Evolutionary conservation across 2,888 invertebrate species (phyloP), one percentile per base, ranked within the genome.

Genomic region (Pogonocherus hispidulus): DNA sequence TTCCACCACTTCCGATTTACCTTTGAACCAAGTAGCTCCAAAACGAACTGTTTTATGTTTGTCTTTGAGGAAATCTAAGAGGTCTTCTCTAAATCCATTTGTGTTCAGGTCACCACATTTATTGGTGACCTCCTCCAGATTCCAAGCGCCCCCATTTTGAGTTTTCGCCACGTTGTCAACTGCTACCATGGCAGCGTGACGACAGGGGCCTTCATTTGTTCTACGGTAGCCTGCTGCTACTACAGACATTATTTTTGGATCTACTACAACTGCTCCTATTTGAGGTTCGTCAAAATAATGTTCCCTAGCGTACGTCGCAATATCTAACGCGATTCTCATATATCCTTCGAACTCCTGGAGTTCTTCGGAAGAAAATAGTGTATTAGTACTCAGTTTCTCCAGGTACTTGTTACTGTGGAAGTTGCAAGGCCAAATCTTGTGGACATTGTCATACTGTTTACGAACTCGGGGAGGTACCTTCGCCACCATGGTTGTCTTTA

Each of bases 171-270:
- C 94, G 76, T 92, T 88, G 84, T 97, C 97, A 63, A 97, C 89
- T 8, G 93, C 93, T 35, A 95, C 86, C 94, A 98, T 96, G 0
- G 91, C 87, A 2, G 95, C 91, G 86, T 98, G 98, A 82, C 93
- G 91, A 52, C 94, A 85, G 0, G 94, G 94, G 86, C 94, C 93
- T 1, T 87, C 79, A 32, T 86, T 82, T 63, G 87, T 84, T 71
- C 87, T 86, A 77, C 91, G 89, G 57, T 88, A 89, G 0, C 91
- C 90, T 6, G 93, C 86, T 0, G 95, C 91, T 0, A 97, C 89
- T 4, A 92, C 85, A 3, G 90, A 88, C 14, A 90, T 86, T 0
- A 83, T 83, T 3, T 85, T 83, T 0, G 96, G 94, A 87, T 97
- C 94, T 0, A 94, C 91, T 14, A 96, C 89, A 1, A 95, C 87